Evolutionary conservation across 2,888 invertebrate species (phyloP).

Genomic region (Heterodera filipjevi): DNA sequence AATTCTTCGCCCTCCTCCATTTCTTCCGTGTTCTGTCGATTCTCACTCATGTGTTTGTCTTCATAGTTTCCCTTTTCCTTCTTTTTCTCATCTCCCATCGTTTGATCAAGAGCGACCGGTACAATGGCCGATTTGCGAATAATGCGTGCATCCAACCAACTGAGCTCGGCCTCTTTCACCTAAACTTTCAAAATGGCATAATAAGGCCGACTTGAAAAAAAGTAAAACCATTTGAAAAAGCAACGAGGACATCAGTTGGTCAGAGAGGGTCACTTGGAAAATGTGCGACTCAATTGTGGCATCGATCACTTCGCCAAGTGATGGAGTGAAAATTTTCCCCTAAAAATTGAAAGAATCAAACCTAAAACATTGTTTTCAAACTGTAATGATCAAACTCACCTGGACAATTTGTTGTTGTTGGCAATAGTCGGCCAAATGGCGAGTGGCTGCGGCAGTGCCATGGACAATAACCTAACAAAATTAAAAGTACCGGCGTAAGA

Average conservation of each 20-base stretch:
- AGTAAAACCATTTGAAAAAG: conserved; percentile 65
- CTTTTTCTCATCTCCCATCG: conserved; percentile 14
- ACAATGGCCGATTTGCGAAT: conserved; percentile 45
- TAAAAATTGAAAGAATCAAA: conserved; percentile 30
- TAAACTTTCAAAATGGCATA: conserved; percentile 61
- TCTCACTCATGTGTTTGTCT: neutral
- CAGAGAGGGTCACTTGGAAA: conserved; percentile 77
- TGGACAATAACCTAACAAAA: conserved; percentile 71
- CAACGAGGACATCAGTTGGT: conserved; percentile 73
- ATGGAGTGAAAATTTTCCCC: conserved; percentile 78
- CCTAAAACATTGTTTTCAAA: conserved; percentile 28
- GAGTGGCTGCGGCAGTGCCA: conserved; percentile 76
- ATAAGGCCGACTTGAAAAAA: too few relatives aligned
- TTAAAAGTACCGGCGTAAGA: neutral
- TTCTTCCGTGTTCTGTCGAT: neutral
- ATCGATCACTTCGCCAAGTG: conserved; percentile 78
- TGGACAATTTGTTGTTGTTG: conserved; percentile 47
- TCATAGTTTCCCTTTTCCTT: conserved; percentile 9
- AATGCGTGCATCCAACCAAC: conserved; percentile 76
- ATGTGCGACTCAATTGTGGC: conserved; percentile 97
- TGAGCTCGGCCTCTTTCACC: conserved; percentile 86
- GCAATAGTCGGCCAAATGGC: conserved; percentile 72
- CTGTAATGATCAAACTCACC: neutral
- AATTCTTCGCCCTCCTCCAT: neutral
- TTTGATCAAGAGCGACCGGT: conserved; percentile 18